Base-by-base conservation (phyloP, 2,113 vertebrate genomes). In the Columba janthina region DNA sequence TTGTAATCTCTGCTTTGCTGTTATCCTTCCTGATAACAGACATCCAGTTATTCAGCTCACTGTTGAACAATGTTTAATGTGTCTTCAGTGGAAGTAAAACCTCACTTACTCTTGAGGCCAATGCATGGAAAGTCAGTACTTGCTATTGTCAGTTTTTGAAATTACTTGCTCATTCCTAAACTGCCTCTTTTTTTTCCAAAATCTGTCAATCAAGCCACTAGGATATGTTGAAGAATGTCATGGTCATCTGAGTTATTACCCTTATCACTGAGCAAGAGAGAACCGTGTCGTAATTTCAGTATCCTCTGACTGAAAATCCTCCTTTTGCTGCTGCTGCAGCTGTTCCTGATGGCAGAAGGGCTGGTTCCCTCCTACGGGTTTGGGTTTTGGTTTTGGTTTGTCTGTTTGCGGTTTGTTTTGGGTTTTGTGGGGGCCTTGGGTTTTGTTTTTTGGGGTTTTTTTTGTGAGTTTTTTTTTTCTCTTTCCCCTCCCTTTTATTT, bases 231-330 rank as follows among this genome's bases (percentile, higher is more conserved):
- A 83, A 91, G 91, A 93, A 79, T 15, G 1, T 48, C 67, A 79
- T 65, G 48, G 32, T 82, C 66, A 93, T 79, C 66, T 83, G 44
- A 73, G 62, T 82, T 73, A 76, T 16, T 89, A 34, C 46, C 17
- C 56, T 80, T 89, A 89, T 44, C 42, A 42, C 76, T 91, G 94
- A 91, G 89, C 80, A 89, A 89, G 62, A 60, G 42, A 85, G n/a
- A 85, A 69, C 16, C 5, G 40, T 58, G 14, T 88, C 5, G 11
- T 88, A 82, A 76, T 88, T 90, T 76, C 46, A 58, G 36, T 66
- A 83, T 44, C 40, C 44, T 69, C 85, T 80, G 18, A 61, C 56
- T 81, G 53, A 85, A 94, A 85, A 72, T 51, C 11, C 50, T 66
- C 9, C 34, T 72, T 91, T 75, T 54, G 4, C 67, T 94, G 51